Percentiles rank a stretch among this genome's conserved stretches.
These are phyloP conservation scores for Tigriopus californicus DNA, from an alignment of 2,888 invertebrate genomes.

Conservation along the genomic window DNA sequence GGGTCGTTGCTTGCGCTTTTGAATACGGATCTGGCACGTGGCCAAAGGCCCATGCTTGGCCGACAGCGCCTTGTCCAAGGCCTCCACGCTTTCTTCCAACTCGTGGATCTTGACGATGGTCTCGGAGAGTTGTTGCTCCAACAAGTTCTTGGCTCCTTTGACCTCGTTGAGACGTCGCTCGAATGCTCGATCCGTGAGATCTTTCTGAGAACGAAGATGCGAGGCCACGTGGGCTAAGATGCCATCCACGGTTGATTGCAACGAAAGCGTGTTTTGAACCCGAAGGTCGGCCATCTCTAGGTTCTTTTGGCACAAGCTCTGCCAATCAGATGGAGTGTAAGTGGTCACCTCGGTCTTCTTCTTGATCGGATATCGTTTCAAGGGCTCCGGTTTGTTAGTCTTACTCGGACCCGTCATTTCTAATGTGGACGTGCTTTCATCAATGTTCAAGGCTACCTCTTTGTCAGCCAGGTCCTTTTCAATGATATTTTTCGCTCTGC, in stretches of 20 bases:
- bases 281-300: neutral
- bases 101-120: constrained; percentile 13
- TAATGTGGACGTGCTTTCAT: neutral
- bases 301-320: neutral
- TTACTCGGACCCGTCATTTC: constrained; percentile 4
- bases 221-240: constrained; percentile 8
- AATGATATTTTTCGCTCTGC: neutral
- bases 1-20: constrained; percentile 11
- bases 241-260: neutral
- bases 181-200: constrained; percentile 9
- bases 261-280: neutral
- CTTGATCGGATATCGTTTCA: neutral
- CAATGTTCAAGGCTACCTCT: constrained; percentile 9
- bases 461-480: constrained; percentile 11
- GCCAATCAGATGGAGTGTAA: constrained; percentile 6
- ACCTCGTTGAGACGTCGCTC: constrained; percentile 9
- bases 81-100: constrained; percentile 3
- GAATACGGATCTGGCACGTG: constrained; percentile 7
- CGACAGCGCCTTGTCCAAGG: neutral
- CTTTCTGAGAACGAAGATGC: constrained; percentile 8
- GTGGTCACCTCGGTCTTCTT: neutral
- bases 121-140: constrained; percentile 12
- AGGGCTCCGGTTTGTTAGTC: neutral
- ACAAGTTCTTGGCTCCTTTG: constrained; percentile 3
- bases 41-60: constrained; percentile 11